Base-by-base conservation (phyloP, 1,140 invertebrate species). In the Drosophila nannoptera region DNA sequence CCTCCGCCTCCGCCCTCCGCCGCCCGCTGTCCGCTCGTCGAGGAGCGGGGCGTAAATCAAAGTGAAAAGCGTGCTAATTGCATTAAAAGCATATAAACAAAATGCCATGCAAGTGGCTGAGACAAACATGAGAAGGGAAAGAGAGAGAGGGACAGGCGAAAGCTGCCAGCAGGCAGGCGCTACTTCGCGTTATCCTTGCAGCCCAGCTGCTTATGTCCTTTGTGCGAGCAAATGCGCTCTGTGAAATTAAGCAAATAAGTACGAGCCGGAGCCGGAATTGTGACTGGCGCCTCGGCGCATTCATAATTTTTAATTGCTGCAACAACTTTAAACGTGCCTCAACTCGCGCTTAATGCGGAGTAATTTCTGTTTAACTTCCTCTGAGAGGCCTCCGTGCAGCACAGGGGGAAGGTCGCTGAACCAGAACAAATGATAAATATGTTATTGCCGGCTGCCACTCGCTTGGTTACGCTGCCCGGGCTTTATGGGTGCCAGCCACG, bases 31-130 rank as follows among this genome's bases (percentile, higher is more conserved):
- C 22, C 3, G 22, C 22, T 22, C 22, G 22, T 22, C 22, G 22
- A 22, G 22, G 22, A 22, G 22, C 1, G 1, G 82, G 58, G 67
- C 81, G 70, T 84, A 84, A 86, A 84, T 84, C 81, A 84, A 84
- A 84, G 81, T 86, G 81, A 87, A 86, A 84, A 84, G 80, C 80
- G 73, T 86, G 81, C 81, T 84, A 84, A 84, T 84, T 84, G 81
- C 81, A 84, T 84, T 84, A 86, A 84, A 84, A 84, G 77, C 81
- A 84, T 86, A 86, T 84, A 83, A 83, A 84, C 80, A 84, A 84
- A 84, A 84, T 84, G 80, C 76, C 80, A 86, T 86, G 81, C 81
- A 84, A 84, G 81, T 84, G 81, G 69, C 80, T 84, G 80, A 73
- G 73, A 83, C 80, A 84, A 81, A 46, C n/a, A 46, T 2, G 29